Percentiles rank a stretch among this genome's conserved stretches.
phyloP scores from a whole-genome alignment of 2,113 vertebrate species.

The Astur gentilis region DNA sequence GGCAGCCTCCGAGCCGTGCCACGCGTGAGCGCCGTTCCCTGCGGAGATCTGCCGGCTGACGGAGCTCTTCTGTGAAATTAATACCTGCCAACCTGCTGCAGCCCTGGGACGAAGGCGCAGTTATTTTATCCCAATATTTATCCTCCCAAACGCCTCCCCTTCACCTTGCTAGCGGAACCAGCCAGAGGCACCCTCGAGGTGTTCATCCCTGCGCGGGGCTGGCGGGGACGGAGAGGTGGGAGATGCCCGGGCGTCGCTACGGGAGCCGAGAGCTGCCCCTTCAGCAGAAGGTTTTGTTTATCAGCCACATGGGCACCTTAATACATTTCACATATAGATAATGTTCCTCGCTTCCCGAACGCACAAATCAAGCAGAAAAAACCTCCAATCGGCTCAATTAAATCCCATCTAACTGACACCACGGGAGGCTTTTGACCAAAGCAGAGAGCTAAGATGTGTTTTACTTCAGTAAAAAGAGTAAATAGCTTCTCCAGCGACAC shows the following conservation, averaged over 20 bases:
- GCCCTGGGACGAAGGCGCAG: not conserved
- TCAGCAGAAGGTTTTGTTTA: not conserved
- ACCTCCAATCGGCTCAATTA: not conserved
- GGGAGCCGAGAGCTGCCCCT: rapidly evolving
- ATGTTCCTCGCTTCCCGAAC: not conserved
- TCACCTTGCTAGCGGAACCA: not conserved
- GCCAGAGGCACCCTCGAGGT: rapidly evolving
- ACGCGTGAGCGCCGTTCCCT: rapidly evolving
- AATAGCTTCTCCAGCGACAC: not conserved
- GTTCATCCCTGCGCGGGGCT: rapidly evolving
- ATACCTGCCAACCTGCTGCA: not conserved
- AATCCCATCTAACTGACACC: not conserved
- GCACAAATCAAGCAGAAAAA: not conserved
- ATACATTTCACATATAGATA: not conserved
- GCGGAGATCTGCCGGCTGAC: not conserved
- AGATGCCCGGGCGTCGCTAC: not conserved
- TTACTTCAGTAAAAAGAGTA: not conserved
- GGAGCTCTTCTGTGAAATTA: not conserved
- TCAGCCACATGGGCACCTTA: not conserved
- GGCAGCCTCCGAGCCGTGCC: not conserved
- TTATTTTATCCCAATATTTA: not conserved
- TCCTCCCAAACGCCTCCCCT: rapidly evolving
- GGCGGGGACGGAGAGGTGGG: not conserved
- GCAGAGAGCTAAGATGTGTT: not conserved
- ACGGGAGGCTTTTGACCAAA: not conserved